Evolutionary conservation across 2,888 invertebrate species (phyloP).

Genomic region (Xanthorhoe spadicearia): DNA sequence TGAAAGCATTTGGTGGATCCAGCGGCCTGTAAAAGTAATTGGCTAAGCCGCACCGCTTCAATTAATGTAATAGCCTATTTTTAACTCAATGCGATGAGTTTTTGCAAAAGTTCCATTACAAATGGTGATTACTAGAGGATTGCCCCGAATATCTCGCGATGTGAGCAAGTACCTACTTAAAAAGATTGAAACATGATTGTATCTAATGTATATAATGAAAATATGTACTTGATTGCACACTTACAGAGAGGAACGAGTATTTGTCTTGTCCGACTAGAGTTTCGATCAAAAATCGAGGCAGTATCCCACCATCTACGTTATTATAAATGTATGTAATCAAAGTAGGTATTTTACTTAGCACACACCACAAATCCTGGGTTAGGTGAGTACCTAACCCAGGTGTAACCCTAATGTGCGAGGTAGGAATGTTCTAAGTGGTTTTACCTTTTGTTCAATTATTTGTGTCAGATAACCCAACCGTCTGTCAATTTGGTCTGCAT

Average conservation of each 20-base stretch:
- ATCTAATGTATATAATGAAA: no score
- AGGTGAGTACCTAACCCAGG: neutral
- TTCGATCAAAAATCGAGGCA: no score
- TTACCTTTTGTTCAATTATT: neutral
- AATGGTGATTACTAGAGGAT: conserved; percentile 1
- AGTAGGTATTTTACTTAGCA: neutral
- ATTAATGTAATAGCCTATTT: conserved; percentile 25
- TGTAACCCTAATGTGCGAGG: neutral
- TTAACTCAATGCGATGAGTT: conserved; percentile 8
- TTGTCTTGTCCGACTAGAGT: no score
- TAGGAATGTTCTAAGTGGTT: neutral
- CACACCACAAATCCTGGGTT: neutral
- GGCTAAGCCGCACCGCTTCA: conserved; percentile 16
- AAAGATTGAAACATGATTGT: no score
- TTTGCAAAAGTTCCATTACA: conserved; percentile 2
- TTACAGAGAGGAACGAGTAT: no score
- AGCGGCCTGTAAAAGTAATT: conserved; percentile 27
- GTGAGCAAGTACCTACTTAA: no score
- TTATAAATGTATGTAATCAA: neutral
- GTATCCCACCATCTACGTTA: neutral
- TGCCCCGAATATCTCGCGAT: no score
- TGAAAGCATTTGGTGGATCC: conserved; percentile 20
- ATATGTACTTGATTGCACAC: no score
- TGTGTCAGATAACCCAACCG: neutral
- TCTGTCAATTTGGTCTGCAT: neutral